Percentiles rank a stretch among this genome's conserved stretches.
phyloP scores from a whole-genome alignment of 2,888 invertebrate genomes.

The Troides oblongomaculatus region DNA sequence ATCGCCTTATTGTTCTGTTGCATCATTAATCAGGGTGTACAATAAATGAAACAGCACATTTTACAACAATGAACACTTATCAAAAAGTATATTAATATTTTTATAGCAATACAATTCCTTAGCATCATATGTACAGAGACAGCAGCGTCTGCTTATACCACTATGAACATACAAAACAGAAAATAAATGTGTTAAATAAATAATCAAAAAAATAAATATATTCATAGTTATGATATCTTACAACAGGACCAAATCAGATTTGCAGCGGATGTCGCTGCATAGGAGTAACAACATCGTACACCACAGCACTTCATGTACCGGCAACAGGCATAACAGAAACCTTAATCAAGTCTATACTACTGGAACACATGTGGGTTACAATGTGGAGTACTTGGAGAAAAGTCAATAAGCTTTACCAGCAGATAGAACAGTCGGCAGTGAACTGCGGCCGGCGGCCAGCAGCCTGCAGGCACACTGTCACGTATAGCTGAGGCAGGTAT shows the following conservation, averaged over 20 bases:
- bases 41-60: constrained; percentile 9
- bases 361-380: constrained; percentile 5
- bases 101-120: constrained; percentile 24
- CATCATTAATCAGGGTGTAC: not conserved
- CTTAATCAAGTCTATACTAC: no score
- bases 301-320: no score
- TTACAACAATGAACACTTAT: constrained; percentile 18
- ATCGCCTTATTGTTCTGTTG: no score
- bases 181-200: no score
- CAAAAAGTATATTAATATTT: constrained; percentile 15
- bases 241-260: no score
- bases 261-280: no score
- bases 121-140: constrained; percentile 43
- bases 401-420: constrained; percentile 37
- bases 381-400: constrained; percentile 32
- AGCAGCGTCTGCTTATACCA: not conserved
- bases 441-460: constrained; percentile 37
- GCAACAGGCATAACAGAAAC: no score
- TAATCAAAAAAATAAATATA: no score
- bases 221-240: no score
- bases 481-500: constrained; percentile 66
- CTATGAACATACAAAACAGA: no score
- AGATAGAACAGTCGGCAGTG: constrained; percentile 38
- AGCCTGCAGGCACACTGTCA: constrained; percentile 56
- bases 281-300: no score